A percentile compares a stretch with the other conserved stretches of the same genome.
phyloP scores from a whole-genome alignment of 2,888 invertebrate species.

The Lepidocyrtinus sp. region DNA sequence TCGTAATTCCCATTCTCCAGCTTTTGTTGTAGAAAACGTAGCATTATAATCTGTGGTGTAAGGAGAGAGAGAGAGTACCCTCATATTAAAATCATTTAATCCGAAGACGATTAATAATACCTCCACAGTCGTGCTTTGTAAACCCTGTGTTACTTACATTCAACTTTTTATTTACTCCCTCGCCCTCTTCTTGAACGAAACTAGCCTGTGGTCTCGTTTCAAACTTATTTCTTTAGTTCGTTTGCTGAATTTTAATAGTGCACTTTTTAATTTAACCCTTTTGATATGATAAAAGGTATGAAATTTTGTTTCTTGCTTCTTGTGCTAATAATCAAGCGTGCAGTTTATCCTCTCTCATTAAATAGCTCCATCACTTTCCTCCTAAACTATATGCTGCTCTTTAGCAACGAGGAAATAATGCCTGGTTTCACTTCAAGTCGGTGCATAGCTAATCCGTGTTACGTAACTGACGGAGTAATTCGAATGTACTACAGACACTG shows the following conservation, averaged over 20 bases:
- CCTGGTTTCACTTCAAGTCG: background rate
- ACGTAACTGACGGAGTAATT: background rate
- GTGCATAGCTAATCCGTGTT: background rate
- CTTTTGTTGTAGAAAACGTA: constrained; percentile 26
- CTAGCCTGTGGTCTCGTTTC: constrained; percentile 15
- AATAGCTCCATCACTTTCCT: constrained; percentile 29
- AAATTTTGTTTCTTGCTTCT: background rate
- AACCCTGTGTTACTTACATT: constrained; percentile 6
- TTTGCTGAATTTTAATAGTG: constrained; percentile 52
- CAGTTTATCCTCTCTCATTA: constrained; percentile 32
- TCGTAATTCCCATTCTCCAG: constrained; percentile 30
- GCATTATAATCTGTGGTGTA: no score
- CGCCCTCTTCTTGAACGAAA: background rate
- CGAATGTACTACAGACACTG: background rate
- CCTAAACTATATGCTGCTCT: background rate
- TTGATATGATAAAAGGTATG: constrained; percentile 29
- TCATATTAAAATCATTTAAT: no score
- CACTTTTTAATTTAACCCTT: background rate
- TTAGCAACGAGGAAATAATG: constrained; percentile 9
- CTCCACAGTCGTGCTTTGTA: constrained; percentile 11
- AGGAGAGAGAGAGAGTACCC: no score
- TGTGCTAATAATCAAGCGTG: background rate
- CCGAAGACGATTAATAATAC: no score
- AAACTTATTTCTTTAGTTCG: constrained; percentile 27
- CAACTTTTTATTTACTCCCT: background rate